phyloP scores from a whole-genome alignment of 2,113 vertebrate genomes.

The Thunnus thynnus region DNA sequence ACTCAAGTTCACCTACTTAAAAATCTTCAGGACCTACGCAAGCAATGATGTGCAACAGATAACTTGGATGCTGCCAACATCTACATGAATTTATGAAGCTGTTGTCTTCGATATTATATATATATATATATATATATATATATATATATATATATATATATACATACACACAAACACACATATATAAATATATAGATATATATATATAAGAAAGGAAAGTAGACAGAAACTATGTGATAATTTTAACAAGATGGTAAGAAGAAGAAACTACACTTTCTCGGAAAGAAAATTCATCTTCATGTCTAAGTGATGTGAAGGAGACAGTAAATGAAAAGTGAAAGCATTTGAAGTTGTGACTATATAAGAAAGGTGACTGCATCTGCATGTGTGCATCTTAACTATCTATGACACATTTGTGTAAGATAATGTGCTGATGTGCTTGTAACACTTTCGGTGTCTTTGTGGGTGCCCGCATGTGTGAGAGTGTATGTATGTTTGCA shows the following conservation, averaged over 20 bases:
- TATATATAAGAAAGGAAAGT: too few relatives aligned
- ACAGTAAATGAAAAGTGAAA: background rate
- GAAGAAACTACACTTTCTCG: background rate
- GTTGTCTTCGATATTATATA: background rate
- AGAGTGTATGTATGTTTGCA: constrained; percentile 59
- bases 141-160: too few relatives aligned
- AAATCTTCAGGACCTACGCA: constrained; percentile 4
- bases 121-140: too few relatives aligned
- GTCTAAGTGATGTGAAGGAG: background rate
- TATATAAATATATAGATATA: too few relatives aligned
- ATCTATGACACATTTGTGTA: background rate
- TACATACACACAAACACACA: too few relatives aligned
- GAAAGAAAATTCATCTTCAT: background rate
- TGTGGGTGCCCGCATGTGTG: constrained; percentile 20
- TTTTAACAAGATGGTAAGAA: too few relatives aligned
- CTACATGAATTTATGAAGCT: background rate
- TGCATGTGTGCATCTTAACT: background rate
- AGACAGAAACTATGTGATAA: background rate
- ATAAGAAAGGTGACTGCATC: background rate
- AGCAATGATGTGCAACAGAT: background rate
- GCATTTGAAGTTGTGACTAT: background rate
- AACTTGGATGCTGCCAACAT: background rate
- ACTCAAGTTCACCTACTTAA: constrained; percentile 9
- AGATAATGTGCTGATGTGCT: constrained; percentile 24
- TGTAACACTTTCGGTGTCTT: constrained; percentile 43